Percentiles rank a stretch among this genome's conserved stretches.
Evolutionary conservation across 2,797 vertebrate genomes (phyloP).

Genomic region (Chelidonichthys spinosus): DNA sequence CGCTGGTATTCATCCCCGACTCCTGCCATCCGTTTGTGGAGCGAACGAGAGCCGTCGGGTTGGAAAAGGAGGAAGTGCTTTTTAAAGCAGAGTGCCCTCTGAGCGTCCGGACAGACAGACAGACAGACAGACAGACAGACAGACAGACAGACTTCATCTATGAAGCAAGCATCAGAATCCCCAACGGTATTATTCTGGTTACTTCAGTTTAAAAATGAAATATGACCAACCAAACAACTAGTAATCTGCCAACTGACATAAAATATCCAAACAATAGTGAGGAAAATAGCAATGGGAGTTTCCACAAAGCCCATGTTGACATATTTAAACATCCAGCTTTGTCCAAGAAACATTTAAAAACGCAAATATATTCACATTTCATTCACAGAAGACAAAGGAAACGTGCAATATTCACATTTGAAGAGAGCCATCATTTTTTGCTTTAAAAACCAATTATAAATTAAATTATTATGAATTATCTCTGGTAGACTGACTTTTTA

Average conservation of each 20-base stretch:
- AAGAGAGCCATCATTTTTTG: not conserved
- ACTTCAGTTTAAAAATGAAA: too few relatives aligned
- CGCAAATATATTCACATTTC: not conserved
- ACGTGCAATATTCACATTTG: not conserved
- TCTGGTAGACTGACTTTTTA: not conserved
- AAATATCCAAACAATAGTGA: not conserved
- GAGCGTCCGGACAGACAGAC: conserved; percentile 11
- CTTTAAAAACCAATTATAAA: not conserved
- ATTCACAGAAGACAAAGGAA: not conserved
- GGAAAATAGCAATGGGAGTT: too few relatives aligned
- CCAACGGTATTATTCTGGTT: not conserved
- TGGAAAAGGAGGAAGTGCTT: not conserved
- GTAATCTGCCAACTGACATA: not conserved
- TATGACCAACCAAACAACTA: too few relatives aligned
- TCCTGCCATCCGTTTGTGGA: conserved; percentile 37
- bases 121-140: not conserved
- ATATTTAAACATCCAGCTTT: too few relatives aligned
- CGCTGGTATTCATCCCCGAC: conserved; percentile 37
- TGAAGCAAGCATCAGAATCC: not conserved
- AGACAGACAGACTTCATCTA: not conserved
- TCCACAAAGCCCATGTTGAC: too few relatives aligned
- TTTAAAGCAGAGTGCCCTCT: not conserved
- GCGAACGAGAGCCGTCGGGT: conserved; percentile 7
- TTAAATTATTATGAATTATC: not conserved
- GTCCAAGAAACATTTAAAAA: too few relatives aligned